Conservation (phyloP, 2,888 invertebrate genomes). For the Elegia similella region DNA sequence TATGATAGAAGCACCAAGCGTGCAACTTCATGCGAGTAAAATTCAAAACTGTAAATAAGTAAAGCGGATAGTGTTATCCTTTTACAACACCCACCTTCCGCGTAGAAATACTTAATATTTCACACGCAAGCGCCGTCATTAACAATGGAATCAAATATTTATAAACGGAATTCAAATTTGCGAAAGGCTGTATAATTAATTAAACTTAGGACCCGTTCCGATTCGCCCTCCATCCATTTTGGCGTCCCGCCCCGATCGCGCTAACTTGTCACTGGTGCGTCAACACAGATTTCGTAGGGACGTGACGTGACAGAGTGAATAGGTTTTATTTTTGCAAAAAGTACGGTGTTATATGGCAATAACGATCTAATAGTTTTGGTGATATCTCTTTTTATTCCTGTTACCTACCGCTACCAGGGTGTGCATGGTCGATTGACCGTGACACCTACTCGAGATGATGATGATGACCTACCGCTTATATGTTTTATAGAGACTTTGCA, state of each 20-base stretch:
- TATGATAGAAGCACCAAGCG: too few relatives aligned
- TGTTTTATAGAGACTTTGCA: too few relatives aligned
- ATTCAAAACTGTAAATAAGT: background rate
- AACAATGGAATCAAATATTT: constrained; percentile 8
- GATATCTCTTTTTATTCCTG: too few relatives aligned
- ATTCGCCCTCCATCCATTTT: constrained; percentile 4
- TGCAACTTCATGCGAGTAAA: too few relatives aligned
- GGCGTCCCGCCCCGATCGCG: constrained; percentile 7
- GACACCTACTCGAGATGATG: too few relatives aligned
- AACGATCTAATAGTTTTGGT: background rate
- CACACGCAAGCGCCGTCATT: background rate
- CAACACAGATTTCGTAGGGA: constrained; percentile 5
- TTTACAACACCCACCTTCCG: background rate
- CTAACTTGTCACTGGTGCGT: constrained; percentile 9
- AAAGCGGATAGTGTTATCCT: background rate
- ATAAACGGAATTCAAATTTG: constrained; percentile 5
- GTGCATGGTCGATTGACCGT: too few relatives aligned
- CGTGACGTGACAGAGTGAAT: background rate
- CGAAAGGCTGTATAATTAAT: constrained; percentile 13
- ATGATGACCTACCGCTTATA: too few relatives aligned
- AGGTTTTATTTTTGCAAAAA: background rate
- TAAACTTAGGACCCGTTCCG: constrained; percentile 8
- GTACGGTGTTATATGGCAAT: background rate
- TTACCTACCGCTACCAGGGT: too few relatives aligned
- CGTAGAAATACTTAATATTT: background rate